phyloP scores from a whole-genome alignment of 2,888 invertebrate species.

The Cryptocephalus moraei region DNA sequence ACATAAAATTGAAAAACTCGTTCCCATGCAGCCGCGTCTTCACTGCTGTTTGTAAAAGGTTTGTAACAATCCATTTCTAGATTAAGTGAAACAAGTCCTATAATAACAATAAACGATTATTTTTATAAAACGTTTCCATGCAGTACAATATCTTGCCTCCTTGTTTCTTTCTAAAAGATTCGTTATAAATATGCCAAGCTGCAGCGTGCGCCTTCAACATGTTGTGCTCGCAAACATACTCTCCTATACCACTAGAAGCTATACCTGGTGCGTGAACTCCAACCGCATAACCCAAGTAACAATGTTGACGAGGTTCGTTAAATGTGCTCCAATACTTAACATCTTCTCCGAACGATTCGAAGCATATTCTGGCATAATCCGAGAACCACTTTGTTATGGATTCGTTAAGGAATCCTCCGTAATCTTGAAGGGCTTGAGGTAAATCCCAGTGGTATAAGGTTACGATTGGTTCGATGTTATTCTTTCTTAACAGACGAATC shows the following conservation, averaged over 20 bases:
- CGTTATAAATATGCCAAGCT: slow-evolving; percentile 53
- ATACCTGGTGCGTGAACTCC: slow-evolving; percentile 29
- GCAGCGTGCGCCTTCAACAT: slow-evolving; percentile 57
- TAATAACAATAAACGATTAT: too few species aligned
- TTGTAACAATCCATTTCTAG: too few species aligned
- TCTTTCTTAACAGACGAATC: slow-evolving; percentile 33
- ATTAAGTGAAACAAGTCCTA: too few species aligned
- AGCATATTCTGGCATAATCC: slow-evolving; percentile 43
- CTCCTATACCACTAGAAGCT: slow-evolving; percentile 40
- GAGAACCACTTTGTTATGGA: slow-evolving; percentile 43
- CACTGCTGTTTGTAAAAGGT: too few species aligned
- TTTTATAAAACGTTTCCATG: too few species aligned
- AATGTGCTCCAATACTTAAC: slow-evolving; percentile 42
- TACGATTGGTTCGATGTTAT: slow-evolving; percentile 43
- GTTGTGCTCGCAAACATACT: slow-evolving; percentile 55
- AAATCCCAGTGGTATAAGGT: slow-evolving; percentile 48
- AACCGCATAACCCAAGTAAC: slow-evolving; percentile 23
- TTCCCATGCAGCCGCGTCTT: too few species aligned
- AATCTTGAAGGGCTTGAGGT: slow-evolving; percentile 39
- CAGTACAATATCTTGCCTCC: slow-evolving; percentile 34
- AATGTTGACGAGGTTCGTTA: slow-evolving; percentile 39
- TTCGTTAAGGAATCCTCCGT: slow-evolving; percentile 41
- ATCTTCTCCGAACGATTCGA: slow-evolving; percentile 18
- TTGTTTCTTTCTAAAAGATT: slow-evolving; percentile 46
- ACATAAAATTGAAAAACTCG: too few species aligned